These are phyloP conservation scores for Misgurnus mizolepis DNA, from an alignment of 2,113 vertebrate species.

Conservation along the genomic window DNA sequence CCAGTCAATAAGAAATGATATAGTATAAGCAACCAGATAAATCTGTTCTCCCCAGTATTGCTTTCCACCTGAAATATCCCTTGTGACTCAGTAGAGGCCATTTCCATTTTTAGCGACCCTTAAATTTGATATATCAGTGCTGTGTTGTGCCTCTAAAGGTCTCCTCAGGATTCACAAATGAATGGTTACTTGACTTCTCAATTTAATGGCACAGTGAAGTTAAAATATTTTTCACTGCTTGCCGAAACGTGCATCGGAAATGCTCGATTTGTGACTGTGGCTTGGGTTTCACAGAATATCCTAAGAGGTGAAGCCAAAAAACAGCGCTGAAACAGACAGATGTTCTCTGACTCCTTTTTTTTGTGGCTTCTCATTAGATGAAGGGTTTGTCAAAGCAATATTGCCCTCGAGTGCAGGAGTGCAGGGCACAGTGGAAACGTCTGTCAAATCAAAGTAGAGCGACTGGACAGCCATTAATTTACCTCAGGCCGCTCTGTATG, in stretches of 20 bases:
- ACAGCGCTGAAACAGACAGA: slow-evolving; percentile 4
- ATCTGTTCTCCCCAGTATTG: neutral
- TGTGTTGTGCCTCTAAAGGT: neutral
- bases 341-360: neutral
- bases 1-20: slow-evolving; percentile 4
- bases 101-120: neutral
- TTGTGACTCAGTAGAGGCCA: neutral
- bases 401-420: slow-evolving; percentile 8
- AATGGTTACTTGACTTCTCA: neutral
- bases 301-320: neutral
- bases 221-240: neutral
- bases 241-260: slow-evolving; percentile 14
- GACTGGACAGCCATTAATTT: slow-evolving; percentile 31
- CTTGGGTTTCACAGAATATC: neutral
- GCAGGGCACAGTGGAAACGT: slow-evolving; percentile 28
- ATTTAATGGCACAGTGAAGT: slow-evolving; percentile 5
- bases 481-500: slow-evolving; percentile 25
- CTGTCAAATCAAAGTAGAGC: slow-evolving; percentile 27
- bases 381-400: slow-evolving; percentile 27
- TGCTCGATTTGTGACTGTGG: neutral
- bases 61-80: neutral
- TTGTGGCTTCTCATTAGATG: slow-evolving; percentile 38
- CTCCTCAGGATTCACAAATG: neutral
- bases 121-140: neutral
- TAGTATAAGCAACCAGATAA: neutral